A percentile compares a stretch with the other conserved stretches of the same genome.
These are phyloP conservation scores for Phortica variegata DNA, from an alignment of 1,140 invertebrate species.

Conservation along the genomic window DNA sequence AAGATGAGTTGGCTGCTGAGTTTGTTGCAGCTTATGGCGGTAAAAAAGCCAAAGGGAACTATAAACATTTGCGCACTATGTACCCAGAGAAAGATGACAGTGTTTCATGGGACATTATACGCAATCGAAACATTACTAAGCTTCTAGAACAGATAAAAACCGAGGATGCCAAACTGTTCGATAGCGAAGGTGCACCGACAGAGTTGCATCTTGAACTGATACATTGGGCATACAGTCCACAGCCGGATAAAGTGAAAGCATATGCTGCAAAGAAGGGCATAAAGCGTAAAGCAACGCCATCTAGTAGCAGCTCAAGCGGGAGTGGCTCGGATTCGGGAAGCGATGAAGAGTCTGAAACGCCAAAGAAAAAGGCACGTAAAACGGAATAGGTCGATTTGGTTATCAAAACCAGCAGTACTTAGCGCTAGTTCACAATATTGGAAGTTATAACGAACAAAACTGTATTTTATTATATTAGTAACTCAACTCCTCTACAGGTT, in stretches of 20 bases:
- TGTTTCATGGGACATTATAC: constrained; percentile 66
- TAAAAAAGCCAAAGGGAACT: constrained; percentile 62
- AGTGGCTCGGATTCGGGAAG: constrained; percentile 16
- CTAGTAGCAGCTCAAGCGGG: constrained; percentile 13
- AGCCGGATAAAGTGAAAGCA: constrained; percentile 59
- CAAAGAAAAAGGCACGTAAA: constrained; percentile 33
- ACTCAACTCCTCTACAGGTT: constrained; percentile 32
- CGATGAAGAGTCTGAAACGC: constrained; percentile 22
- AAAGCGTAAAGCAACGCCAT: constrained; percentile 38
- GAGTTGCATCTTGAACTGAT: constrained; percentile 64
- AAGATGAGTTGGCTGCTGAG: constrained; percentile 40
- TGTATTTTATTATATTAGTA: constrained; percentile 40
- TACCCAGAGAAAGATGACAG: constrained; percentile 59
- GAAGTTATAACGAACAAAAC: constrained; percentile 40
- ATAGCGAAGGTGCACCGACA: constrained; percentile 63
- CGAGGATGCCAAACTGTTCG: constrained; percentile 60
- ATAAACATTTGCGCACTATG: constrained; percentile 66
- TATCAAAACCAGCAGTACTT: too few species aligned
- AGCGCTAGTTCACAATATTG: neutral
- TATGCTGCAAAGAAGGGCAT: constrained; percentile 34
- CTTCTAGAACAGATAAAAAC: constrained; percentile 61
- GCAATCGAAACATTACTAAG: constrained; percentile 62
- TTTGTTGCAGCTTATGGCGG: constrained; percentile 48
- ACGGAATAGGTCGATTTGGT: too few species aligned
- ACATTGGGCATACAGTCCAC: constrained; percentile 68